Percentiles rank a stretch among this genome's conserved stretches.
These are phyloP conservation scores for Lomographa bimaculata DNA, from an alignment of 2,888 invertebrate species.

Conservation along the genomic window DNA sequence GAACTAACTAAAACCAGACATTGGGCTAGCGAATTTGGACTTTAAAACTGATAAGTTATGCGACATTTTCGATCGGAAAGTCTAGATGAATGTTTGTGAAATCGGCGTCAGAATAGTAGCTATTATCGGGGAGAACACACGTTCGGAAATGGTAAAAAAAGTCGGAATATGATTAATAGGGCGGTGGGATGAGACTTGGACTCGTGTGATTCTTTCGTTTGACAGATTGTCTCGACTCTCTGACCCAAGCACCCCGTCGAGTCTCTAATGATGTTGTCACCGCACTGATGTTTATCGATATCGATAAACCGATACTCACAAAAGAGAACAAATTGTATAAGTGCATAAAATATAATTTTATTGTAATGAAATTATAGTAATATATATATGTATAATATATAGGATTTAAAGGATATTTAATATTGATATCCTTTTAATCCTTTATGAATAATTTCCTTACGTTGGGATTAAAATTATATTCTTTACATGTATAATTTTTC, in stretches of 20 bases:
- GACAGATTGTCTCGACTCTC: constrained; percentile 82
- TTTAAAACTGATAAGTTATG: constrained; percentile 25
- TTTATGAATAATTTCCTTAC: too few relatives aligned
- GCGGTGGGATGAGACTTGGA: constrained; percentile 62
- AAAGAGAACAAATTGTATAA: too few relatives aligned
- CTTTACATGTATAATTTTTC: too few relatives aligned
- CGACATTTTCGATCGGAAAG: constrained; percentile 23
- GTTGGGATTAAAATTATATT: too few relatives aligned
- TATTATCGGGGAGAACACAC: constrained; percentile 75
- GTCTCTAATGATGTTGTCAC: constrained; percentile 71
- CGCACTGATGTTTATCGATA: constrained; percentile 49
- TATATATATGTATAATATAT: too few relatives aligned
- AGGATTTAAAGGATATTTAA: too few relatives aligned
- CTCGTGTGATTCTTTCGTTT: constrained; percentile 80
- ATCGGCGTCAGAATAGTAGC: constrained; percentile 70
- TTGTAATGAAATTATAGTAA: neutral
- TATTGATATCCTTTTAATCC: too few relatives aligned
- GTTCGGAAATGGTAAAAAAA: constrained; percentile 77
- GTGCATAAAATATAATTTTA: too few relatives aligned
- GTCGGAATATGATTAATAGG: constrained; percentile 82
- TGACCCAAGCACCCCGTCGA: constrained; percentile 78
- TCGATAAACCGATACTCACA: constrained; percentile 55
- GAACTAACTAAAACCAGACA: constrained; percentile 36
- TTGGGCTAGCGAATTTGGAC: constrained; percentile 30
- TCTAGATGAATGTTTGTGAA: constrained; percentile 41